Percentiles rank a stretch among this genome's conserved stretches.
Evolutionary conservation across 2,113 vertebrate genomes (phyloP).

Genomic region (Channa maculata): DNA sequence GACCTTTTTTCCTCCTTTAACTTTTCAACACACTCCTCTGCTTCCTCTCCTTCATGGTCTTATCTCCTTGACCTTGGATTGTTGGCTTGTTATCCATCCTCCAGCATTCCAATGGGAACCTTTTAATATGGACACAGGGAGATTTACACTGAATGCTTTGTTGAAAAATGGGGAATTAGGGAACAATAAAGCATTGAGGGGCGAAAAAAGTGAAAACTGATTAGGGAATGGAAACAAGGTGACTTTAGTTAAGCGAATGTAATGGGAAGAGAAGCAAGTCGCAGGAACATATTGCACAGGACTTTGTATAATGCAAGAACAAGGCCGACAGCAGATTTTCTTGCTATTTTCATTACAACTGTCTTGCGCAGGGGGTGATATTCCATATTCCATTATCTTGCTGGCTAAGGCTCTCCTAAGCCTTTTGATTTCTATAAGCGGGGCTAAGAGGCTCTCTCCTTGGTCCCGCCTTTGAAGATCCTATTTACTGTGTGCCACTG

Average conservation of each 20-base stretch:
- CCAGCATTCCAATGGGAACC: slow-evolving; percentile 2
- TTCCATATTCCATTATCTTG: slow-evolving; percentile 64
- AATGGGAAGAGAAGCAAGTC: background rate
- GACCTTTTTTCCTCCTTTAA: background rate
- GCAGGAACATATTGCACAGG: background rate
- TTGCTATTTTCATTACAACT: slow-evolving; percentile 36
- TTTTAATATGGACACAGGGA: background rate
- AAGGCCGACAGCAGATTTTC: slow-evolving; percentile 22
- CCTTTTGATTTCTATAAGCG: slow-evolving; percentile 66
- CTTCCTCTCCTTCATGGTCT: slow-evolving; percentile 1
- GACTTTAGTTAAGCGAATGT: slow-evolving; percentile 2
- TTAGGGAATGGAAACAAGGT: slow-evolving; percentile 9
- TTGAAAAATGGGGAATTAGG: fast-evolving
- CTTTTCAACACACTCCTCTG: background rate
- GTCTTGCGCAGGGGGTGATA: slow-evolving; percentile 40
- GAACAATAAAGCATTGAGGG: background rate
- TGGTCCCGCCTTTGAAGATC: slow-evolving; percentile 71
- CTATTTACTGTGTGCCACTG: slow-evolving; percentile 46
- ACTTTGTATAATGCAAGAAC: slow-evolving; percentile 23
- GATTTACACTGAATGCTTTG: background rate
- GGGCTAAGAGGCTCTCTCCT: slow-evolving; percentile 57
- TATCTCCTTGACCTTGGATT: slow-evolving; percentile 56
- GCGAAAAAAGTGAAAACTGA: background rate
- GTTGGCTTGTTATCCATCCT: slow-evolving; percentile 15
- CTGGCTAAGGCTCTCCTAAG: slow-evolving; percentile 40